Percentiles rank a stretch among this genome's conserved stretches.
phyloP scores from a whole-genome alignment of 1,140 invertebrate species.

The Babylonia areolata region DNA sequence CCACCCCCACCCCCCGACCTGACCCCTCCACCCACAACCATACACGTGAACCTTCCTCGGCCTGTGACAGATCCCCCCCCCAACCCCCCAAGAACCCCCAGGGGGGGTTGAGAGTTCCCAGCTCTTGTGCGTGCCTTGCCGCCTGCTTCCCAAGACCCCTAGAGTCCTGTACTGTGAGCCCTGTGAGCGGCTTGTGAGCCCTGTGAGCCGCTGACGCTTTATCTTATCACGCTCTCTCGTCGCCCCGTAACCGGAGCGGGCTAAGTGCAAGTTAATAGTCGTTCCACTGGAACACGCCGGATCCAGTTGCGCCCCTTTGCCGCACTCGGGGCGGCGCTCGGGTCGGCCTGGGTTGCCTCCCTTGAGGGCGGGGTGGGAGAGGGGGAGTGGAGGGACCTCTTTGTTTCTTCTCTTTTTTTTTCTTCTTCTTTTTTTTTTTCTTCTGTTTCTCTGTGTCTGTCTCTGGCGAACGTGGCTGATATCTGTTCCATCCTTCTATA shows the following conservation, averaged over 20 bases:
- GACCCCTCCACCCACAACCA: no score
- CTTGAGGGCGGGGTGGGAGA: no score
- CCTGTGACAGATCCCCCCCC: no score
- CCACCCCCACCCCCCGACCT: no score
- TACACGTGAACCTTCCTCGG: no score
- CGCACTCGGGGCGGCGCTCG: background rate
- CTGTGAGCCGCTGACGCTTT: background rate
- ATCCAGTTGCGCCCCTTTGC: background rate
- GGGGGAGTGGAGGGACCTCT: background rate
- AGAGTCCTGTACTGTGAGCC: no score
- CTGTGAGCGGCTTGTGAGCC: no score
- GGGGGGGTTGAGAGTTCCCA: background rate
- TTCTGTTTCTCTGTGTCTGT: no score
- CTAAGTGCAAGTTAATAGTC: background rate
- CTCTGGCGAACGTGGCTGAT: no score
- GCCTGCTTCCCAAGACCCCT: background rate
- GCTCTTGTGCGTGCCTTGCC: background rate
- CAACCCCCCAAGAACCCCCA: no score
- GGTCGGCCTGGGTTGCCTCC: background rate
- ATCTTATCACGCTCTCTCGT: background rate
- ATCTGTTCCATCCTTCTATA: no score
- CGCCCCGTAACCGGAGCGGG: background rate
- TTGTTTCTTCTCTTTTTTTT: background rate
- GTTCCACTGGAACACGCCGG: background rate
- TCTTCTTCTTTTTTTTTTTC: background rate